Evolutionary conservation across 2,113 vertebrate genomes (phyloP), one percentile per base, ranked within the genome.

Genomic region (Caranx ignobilis): DNA sequence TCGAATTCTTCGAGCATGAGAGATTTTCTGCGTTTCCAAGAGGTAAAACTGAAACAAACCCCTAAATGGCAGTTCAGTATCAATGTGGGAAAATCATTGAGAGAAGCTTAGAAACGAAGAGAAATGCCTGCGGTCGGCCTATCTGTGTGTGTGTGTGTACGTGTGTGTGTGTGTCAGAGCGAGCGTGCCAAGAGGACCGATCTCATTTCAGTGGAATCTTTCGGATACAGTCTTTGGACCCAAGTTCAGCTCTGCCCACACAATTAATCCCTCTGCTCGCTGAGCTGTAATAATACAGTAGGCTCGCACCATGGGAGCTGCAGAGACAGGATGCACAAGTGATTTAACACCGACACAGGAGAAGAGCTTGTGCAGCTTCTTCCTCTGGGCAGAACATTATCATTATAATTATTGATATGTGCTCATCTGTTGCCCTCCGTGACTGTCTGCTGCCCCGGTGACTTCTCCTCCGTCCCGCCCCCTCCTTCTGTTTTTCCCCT

Each of bases 131-230:
- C 65, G 64, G 69, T 67, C 2, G 2, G 35, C 75, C 31, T 21
- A 9, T 76, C 9, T 84, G 41, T 70, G 67, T 19, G 70, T 41
- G 77, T 39, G 52, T 32, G 45, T 63, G n/a, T 34, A 39, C 56
- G 35, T 21, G 21, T 43, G 32, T 32, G 21, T 55, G 64, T 76
- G 16, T 57, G n/a, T 34, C 39, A 57, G 34, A 13, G 9, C 43
- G 31, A 79, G 50, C 1, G 19, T 68, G 85, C 83, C 76, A 85
- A 88, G 37, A 84, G 77, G 61, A 73, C 80, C 16, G 77, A 84
- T 78, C 84, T 92, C 88, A 93, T 84, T 79, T 84, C 84, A 56
- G 62, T 79, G 87, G 89, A 94, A 94, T 94, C 88, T 88, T 32
- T 62, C 52, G 66, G 75, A 82, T 82, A 68, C 70, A 79, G 79